Evolutionary conservation across 2,113 vertebrate species (phyloP), one percentile per base, ranked within the genome.

Genomic region (Pollachius pollachius): DNA sequence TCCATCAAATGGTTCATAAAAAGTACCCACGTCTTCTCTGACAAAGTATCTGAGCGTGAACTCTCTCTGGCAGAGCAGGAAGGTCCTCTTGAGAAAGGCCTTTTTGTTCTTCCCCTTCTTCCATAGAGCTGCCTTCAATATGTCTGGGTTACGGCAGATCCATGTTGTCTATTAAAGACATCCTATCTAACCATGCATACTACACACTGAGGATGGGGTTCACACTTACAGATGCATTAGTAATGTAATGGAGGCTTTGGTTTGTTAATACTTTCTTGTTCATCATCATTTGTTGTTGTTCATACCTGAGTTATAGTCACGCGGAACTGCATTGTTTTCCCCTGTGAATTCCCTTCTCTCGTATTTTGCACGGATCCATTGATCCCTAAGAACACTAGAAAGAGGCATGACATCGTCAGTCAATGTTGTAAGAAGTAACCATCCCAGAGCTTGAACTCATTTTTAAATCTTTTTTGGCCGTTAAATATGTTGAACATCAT

Each of bases 281-380:
- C 41, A 48, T 48, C 11, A 41, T 41, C 37, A 41, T 41, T 41
- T 41, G 37, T 41, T 5, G 5, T 48, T 48, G 8, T 48, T 9
- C 7, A 11, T 91, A 97, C 96, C 96, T 92, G 91, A 88, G 56
- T 56, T 83, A 73, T 92, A 91, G 13, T 68, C 65, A 72, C 84
- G 65, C 4, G 82, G 87, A 60, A 77, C 66, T 59, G 66, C 66
- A 72, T 76, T 77, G 67, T 73, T 89, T 65, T 92, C 89, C 59
- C 89, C 93, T 23, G 92, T 91, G 91, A 97, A 98, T 79, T 97
- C 95, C 78, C 80, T 88, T 81, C 94, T 92, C 83, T 97, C 96
- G 52, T 98, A 98, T 84, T 98, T 98, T 65, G 96, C 94, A 80
- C 94, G 93, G 80, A 97, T 96, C 96, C 96, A 97, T 11, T 98